Conservation (phyloP, 2,797 vertebrate species). For the Girardinus metallicus region DNA sequence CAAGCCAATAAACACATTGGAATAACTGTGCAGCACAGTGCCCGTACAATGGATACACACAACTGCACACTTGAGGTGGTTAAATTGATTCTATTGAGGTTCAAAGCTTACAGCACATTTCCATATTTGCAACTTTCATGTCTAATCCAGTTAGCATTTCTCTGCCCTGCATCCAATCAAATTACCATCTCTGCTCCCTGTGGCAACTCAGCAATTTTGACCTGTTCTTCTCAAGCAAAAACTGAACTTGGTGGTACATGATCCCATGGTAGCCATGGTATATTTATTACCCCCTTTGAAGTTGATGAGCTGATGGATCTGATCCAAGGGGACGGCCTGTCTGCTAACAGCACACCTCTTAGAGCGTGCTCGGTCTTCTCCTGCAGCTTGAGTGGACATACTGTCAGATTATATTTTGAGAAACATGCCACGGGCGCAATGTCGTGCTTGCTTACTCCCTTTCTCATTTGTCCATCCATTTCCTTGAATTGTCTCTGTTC, state of each 20-base stretch:
- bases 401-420: conserved; percentile 74
- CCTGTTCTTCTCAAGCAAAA: conserved; percentile 51
- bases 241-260: conserved; percentile 44
- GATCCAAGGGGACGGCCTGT: conserved; percentile 65
- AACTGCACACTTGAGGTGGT: conserved; percentile 21
- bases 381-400: conserved; percentile 63
- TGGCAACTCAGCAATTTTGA: conserved; percentile 65
- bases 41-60: conserved; percentile 11
- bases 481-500: conserved; percentile 33
- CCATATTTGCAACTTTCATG: conserved; percentile 56
- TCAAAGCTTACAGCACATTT: conserved; percentile 50
- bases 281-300: conserved; percentile 62
- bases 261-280: conserved; percentile 40
- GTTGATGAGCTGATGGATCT: conserved; percentile 67
- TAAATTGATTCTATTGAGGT: conserved; percentile 36
- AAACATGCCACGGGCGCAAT: conserved; percentile 59
- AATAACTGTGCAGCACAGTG: conserved; percentile 26
- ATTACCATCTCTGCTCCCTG: conserved; percentile 56
- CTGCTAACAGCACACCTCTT: conserved; percentile 63
- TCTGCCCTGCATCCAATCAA: conserved; percentile 59
- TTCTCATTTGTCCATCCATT: conserved; percentile 53
- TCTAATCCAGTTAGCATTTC: conserved; percentile 66
- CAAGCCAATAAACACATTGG: no score
- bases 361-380: conserved; percentile 62
- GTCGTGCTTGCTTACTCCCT: conserved; percentile 32